Percentiles rank a stretch among this genome's conserved stretches.
These are phyloP conservation scores for Calcarius lapponicus DNA, from an alignment of 2,797 vertebrate species.

Conservation along the genomic window DNA sequence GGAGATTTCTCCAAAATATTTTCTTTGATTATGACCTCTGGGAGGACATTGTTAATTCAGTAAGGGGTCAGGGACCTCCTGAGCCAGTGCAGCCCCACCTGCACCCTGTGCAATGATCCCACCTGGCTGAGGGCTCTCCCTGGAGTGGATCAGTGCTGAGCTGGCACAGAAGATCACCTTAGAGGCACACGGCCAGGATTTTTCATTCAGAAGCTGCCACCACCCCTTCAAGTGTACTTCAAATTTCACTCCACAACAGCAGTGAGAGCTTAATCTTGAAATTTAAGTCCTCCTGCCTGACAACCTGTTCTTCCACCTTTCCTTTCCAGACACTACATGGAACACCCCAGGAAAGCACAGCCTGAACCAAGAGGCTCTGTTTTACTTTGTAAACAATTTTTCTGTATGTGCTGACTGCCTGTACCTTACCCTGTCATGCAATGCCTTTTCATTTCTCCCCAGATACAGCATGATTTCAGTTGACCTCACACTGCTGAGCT, in stretches of 20 bases:
- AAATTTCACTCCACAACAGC: not conserved
- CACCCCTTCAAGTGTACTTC: not conserved
- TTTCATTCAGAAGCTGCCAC: not conserved
- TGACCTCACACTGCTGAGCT: not conserved
- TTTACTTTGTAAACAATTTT: not conserved
- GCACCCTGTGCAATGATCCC: not conserved
- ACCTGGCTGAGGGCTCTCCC: rapidly evolving
- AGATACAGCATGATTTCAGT: not conserved
- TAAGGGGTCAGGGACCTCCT: not conserved
- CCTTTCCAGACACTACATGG: not conserved
- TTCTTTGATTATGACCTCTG: not conserved
- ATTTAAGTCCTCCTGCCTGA: not conserved
- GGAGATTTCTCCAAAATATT: not conserved
- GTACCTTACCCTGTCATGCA: not conserved
- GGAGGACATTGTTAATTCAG: not conserved
- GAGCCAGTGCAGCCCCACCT: not conserved
- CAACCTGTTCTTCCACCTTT: not conserved
- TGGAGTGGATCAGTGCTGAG: not conserved
- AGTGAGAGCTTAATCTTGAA: not conserved
- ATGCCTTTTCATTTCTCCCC: not conserved
- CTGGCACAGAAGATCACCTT: not conserved
- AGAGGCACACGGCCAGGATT: not conserved
- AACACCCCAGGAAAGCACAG: not conserved
- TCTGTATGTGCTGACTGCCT: not conserved
- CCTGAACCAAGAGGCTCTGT: not conserved